Conservation (phyloP, 2,888 invertebrate genomes). For the Belgica antarctica region DNA sequence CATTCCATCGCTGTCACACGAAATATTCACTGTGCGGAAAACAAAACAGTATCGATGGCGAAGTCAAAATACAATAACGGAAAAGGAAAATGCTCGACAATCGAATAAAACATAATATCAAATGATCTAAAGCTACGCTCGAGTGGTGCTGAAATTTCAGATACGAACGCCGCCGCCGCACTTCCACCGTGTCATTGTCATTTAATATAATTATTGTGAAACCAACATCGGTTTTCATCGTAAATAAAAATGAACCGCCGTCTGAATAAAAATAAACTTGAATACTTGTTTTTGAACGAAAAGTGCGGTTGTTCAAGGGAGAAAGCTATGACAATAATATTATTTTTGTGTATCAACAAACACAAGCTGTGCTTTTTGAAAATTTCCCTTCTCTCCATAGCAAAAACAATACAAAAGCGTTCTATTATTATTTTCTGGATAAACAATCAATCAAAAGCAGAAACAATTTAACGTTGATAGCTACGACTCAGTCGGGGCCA, state of each 20-base stretch:
- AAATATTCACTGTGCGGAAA: too few species aligned
- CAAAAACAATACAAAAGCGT: conserved; percentile 4
- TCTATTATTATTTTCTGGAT: conserved; percentile 3
- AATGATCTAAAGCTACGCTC: too few species aligned
- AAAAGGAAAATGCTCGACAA: too few species aligned
- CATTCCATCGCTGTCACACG: too few species aligned
- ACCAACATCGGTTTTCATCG: not conserved
- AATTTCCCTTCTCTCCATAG: not conserved
- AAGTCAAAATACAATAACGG: too few species aligned
- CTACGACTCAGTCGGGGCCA: not conserved
- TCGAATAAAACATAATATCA: too few species aligned
- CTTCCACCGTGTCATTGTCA: not conserved
- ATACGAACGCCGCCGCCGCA: too few species aligned
- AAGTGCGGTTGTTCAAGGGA: too few species aligned
- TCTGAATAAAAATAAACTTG: not conserved
- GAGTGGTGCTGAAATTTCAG: too few species aligned
- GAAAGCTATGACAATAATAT: conserved; percentile 1
- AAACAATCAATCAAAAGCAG: conserved; percentile 30
- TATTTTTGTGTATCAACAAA: not conserved
- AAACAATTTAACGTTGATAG: not conserved
- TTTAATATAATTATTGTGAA: not conserved
- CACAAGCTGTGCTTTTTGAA: too few species aligned
- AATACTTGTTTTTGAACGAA: not conserved
- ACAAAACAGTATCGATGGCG: too few species aligned
- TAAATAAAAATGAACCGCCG: too few species aligned